Evolutionary conservation across 2,113 vertebrate genomes (phyloP), one percentile per base, ranked within the genome.

Genomic region (Sardina pilchardus): DNA sequence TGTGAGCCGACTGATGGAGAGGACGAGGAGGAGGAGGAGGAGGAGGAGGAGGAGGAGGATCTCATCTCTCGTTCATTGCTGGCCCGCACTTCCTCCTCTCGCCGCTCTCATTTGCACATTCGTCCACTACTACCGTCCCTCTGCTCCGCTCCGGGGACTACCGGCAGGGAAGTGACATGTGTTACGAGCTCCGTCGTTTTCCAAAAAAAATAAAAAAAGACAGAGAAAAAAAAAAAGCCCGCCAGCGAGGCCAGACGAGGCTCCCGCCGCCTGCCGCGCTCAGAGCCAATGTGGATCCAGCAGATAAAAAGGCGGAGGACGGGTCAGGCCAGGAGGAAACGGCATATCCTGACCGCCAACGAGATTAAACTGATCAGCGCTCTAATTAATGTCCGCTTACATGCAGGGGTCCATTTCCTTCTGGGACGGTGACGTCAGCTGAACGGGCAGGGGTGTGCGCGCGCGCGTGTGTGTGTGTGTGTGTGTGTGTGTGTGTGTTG

Each of bases 1-100:
- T 83, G 81, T 83, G 82, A 86, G 53, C 47, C 83, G 43, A 59
- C n/a, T 78, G 81, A 86, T 44, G 53, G 81, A 0, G 53, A 47
- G 21, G 14, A 59, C 14, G 48, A 50, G n/a, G n/a, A n/a, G n/a
- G n/a, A n/a, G n/a, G n/a, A n/a, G n/a, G n/a, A n/a, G n/a, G n/a
- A n/a, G n/a, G n/a, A n/a, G n/a, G n/a, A n/a, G n/a, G n/a, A n/a
- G n/a, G n/a, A n/a, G n/a, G n/a, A n/a, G n/a, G n/a, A n/a, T n/a
- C n/a, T n/a, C n/a, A n/a, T 59, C 53, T 24, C 53, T 21, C 48
- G 2, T 50, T 21, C 19, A 24, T 59, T 59, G 19, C 53, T 59
- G 53, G 19, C 53, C 48, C 19, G 24, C 53, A 59, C 53, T 24
- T 21, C 53, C 53, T 59, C 19, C 53, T 21, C 21, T 21, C 19